Conservation (phyloP, 2,797 vertebrate species). For the Kryptolebias ocellatus region DNA sequence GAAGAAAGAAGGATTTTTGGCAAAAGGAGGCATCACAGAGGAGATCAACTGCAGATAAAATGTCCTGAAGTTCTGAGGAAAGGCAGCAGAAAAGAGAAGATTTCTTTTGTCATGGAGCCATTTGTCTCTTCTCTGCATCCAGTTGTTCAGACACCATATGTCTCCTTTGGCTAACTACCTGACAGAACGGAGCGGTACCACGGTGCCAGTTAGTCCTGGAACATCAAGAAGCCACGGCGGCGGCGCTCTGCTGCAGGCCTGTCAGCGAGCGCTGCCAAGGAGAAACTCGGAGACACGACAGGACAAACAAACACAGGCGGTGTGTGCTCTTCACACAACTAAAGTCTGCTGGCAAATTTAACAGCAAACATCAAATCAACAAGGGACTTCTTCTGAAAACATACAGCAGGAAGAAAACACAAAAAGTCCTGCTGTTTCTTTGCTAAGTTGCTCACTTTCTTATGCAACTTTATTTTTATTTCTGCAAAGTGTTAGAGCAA, state of each 20-base stretch:
- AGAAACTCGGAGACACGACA: constrained; percentile 22
- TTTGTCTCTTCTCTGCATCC: constrained; percentile 35
- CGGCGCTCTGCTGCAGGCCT: constrained; percentile 28
- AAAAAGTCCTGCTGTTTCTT: too few relatives aligned
- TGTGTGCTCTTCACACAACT: background rate
- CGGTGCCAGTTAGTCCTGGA: constrained; percentile 23
- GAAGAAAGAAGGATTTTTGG: too few relatives aligned
- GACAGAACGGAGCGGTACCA: constrained; percentile 46
- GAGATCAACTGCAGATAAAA: too few relatives aligned
- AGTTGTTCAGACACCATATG: constrained; percentile 20
- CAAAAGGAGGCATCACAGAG: too few relatives aligned
- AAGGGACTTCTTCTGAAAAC: background rate
- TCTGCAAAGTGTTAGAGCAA: too few relatives aligned
- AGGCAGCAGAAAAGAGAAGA: constrained; percentile 7
- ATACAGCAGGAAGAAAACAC: background rate
- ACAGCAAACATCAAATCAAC: background rate
- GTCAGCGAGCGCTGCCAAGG: constrained; percentile 32
- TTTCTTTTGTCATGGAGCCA: constrained; percentile 13
- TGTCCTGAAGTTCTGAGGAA: background rate
- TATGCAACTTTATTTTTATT: too few relatives aligned
- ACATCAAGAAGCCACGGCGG: constrained; percentile 41
- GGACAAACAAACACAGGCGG: constrained; percentile 7
- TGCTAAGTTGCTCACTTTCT: too few relatives aligned
- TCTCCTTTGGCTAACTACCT: constrained; percentile 54
- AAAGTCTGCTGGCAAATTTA: background rate